Evolutionary conservation across 2,797 vertebrate species (phyloP).

Genomic region (Clarias pachynema): DNA sequence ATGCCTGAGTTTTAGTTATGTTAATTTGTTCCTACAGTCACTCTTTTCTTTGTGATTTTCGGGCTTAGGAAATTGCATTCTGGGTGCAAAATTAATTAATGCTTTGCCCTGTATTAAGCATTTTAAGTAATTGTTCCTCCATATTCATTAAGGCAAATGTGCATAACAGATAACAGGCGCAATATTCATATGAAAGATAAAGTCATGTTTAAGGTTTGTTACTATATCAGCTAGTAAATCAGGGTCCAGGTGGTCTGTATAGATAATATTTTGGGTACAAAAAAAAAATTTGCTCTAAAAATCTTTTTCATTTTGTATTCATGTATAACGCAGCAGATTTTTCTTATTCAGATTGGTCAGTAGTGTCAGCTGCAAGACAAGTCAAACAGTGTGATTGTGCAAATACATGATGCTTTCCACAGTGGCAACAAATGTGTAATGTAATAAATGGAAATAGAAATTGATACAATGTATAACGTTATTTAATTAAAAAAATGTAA

Average conservation of each 20-base stretch:
- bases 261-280: neutral
- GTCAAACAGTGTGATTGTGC: neutral
- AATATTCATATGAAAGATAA: neutral
- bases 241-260: neutral
- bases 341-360: neutral
- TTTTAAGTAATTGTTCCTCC: neutral
- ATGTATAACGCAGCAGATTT: neutral
- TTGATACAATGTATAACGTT: neutral
- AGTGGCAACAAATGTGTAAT: neutral
- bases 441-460: neutral
- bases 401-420: neutral
- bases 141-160: constrained; percentile 12
- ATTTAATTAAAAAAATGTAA: neutral
- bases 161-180: neutral
- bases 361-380: neutral
- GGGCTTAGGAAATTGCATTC: neutral
- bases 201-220: neutral
- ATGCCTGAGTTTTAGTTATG: neutral
- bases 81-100: neutral
- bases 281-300: neutral
- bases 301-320: neutral
- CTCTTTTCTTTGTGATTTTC: neutral
- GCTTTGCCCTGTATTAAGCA: neutral
- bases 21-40: neutral
- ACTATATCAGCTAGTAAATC: neutral